Evolutionary conservation across 2,797 vertebrate species (phyloP).

Genomic region (Cynodonichthys magdalenae): DNA sequence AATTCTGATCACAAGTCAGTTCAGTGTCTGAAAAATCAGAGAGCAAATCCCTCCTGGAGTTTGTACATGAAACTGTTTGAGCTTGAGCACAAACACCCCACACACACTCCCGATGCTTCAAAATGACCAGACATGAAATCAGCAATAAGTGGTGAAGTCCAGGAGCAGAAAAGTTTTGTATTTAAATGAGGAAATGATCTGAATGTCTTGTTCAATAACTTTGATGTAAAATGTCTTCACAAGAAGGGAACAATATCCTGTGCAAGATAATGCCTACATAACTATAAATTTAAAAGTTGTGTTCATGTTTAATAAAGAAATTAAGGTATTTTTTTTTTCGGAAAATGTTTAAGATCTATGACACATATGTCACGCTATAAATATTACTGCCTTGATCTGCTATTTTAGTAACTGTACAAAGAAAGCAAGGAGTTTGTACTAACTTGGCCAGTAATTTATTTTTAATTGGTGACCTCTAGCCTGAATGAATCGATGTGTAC

Average conservation of each 20-base stretch:
- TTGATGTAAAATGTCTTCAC: slow-evolving; percentile 40
- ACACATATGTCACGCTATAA: slow-evolving; percentile 54
- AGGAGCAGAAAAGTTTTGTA: slow-evolving; percentile 20
- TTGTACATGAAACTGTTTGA: slow-evolving; percentile 40
- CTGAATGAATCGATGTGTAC: slow-evolving; percentile 77
- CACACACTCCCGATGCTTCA: slow-evolving; percentile 29
- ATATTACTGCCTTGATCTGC: slow-evolving; percentile 67
- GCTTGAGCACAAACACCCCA: slow-evolving; percentile 27
- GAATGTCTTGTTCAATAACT: slow-evolving; percentile 36
- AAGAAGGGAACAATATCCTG: slow-evolving; percentile 73
- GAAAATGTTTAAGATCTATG: slow-evolving; percentile 48
- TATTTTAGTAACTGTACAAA: slow-evolving; percentile 77
- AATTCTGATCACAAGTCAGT: slow-evolving; percentile 18
- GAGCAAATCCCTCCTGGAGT: slow-evolving; percentile 11
- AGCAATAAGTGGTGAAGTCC: slow-evolving; percentile 36
- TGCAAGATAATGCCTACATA: slow-evolving; percentile 56
- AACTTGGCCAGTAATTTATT: slow-evolving; percentile 87
- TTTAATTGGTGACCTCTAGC: slow-evolving; percentile 81
- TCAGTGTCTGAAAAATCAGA: slow-evolving; percentile 30
- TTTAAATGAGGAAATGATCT: slow-evolving; percentile 29
- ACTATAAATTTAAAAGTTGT: slow-evolving; percentile 58
- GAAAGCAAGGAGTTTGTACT: slow-evolving; percentile 68
- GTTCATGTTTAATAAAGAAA: slow-evolving; percentile 71
- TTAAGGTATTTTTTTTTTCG: slow-evolving; percentile 59
- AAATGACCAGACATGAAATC: background rate